phyloP scores from a whole-genome alignment of 2,888 invertebrate genomes.

The Polyploca ridens region DNA sequence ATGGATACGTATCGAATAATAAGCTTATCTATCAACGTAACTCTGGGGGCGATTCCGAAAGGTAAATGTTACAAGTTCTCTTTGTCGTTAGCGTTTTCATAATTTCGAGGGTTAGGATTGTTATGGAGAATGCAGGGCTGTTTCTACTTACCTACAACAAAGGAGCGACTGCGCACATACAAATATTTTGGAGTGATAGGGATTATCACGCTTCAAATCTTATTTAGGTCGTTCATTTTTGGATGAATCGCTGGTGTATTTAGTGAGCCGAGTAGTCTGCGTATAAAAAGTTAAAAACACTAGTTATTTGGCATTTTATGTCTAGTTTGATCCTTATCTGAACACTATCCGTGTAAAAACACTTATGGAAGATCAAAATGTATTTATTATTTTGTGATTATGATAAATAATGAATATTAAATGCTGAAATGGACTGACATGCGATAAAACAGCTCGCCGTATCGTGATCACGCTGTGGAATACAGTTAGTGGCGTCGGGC shows the following conservation, averaged over 20 bases:
- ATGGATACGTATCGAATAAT: no score
- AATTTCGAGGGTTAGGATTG: background rate
- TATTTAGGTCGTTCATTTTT: background rate
- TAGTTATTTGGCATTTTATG: constrained; percentile 5
- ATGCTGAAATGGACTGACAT: background rate
- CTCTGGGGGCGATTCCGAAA: no score
- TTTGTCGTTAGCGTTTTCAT: no score
- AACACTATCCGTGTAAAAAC: constrained; percentile 8
- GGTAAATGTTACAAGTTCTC: background rate
- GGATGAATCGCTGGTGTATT: background rate
- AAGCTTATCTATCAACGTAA: no score
- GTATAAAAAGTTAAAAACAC: constrained; percentile 6
- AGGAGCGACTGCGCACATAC: background rate
- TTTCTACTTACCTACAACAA: no score
- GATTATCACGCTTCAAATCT: background rate
- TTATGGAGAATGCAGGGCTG: no score
- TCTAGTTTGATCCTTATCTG: background rate
- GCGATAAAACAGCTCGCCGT: constrained; percentile 17
- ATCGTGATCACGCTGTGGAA: constrained; percentile 26
- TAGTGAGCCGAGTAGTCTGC: constrained; percentile 6
- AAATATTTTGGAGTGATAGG: background rate
- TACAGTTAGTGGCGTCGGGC: constrained; percentile 44
- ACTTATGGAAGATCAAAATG: constrained; percentile 17
- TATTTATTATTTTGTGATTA: constrained; percentile 19
- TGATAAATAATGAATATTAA: background rate